Percentiles rank a stretch among this genome's conserved stretches.
Evolutionary conservation across 1,140 invertebrate genomes (phyloP).

Genomic region (Eurytemora carolleeae): DNA sequence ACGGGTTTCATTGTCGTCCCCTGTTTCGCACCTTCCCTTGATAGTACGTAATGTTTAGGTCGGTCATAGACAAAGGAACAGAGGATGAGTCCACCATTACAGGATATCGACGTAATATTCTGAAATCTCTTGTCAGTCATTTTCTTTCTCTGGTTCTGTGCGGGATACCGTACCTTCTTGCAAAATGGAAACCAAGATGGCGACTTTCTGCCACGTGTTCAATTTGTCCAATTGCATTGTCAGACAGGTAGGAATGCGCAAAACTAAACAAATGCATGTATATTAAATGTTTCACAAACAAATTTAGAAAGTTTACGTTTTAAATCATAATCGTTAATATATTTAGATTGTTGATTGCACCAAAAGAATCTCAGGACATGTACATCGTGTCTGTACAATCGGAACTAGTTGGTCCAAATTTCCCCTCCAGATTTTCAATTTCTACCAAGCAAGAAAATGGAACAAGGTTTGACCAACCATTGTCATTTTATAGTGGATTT

Average conservation of each 20-base stretch:
- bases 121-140: conserved; percentile 18
- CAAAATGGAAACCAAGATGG: conserved; percentile 23
- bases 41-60: no score
- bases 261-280: not conserved
- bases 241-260: conserved; percentile 16
- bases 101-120: conserved; percentile 17
- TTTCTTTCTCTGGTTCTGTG: conserved; percentile 18
- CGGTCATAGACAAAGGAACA: not conserved
- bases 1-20: no score
- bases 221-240: conserved; percentile 19
- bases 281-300: conserved; percentile 5
- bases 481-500: no score
- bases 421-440: no score
- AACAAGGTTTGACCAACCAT: no score
- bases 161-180: conserved; percentile 21
- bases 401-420: not conserved
- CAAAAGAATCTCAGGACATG: not conserved
- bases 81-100: conserved; percentile 1
- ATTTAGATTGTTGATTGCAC: not conserved
- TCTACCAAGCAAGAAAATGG: no score
- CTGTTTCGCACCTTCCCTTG: no score
- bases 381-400: not conserved
- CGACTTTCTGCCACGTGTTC: conserved; percentile 19
- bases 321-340: not conserved
- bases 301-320: conserved; percentile 8